phyloP scores from a whole-genome alignment of 35 echinoderm and acorn worm genomes.

The Heliocidaris tuberculata region DNA sequence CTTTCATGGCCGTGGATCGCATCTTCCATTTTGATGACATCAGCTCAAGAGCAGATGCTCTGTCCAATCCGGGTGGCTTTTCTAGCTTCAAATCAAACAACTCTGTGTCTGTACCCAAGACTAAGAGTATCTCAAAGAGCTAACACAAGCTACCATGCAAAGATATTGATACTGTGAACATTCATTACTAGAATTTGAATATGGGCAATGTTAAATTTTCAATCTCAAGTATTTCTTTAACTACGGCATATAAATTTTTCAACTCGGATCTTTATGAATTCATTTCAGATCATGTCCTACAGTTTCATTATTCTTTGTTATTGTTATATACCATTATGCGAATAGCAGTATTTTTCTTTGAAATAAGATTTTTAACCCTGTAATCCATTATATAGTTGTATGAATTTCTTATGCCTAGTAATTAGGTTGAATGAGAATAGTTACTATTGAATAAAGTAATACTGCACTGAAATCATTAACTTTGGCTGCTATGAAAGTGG shows the following conservation, averaged over 20 bases:
- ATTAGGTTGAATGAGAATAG: neutral
- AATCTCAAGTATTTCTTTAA: too few species aligned
- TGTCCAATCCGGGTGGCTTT: constrained; percentile 62
- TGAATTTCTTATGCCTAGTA: too few species aligned
- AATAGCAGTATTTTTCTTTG: too few species aligned
- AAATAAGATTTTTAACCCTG: too few species aligned
- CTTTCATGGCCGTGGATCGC: constrained; percentile 41
- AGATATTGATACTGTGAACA: neutral
- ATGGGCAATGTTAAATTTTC: neutral
- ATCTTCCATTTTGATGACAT: constrained; percentile 73
- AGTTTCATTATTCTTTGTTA: too few species aligned
- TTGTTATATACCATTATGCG: too few species aligned
- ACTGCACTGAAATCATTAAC: neutral
- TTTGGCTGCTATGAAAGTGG: neutral
- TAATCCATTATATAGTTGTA: too few species aligned
- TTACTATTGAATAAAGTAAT: neutral
- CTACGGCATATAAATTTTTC: neutral
- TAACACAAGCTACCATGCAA: neutral
- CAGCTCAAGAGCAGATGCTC: constrained; percentile 71
- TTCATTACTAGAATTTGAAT: neutral
- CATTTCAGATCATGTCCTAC: too few species aligned
- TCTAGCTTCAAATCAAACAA: constrained; percentile 66
- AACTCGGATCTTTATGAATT: neutral
- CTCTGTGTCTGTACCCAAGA: constrained; percentile 27
- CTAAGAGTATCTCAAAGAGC: neutral